Conservation (phyloP, 2,888 invertebrate species). For the Achlya flavicornis region DNA sequence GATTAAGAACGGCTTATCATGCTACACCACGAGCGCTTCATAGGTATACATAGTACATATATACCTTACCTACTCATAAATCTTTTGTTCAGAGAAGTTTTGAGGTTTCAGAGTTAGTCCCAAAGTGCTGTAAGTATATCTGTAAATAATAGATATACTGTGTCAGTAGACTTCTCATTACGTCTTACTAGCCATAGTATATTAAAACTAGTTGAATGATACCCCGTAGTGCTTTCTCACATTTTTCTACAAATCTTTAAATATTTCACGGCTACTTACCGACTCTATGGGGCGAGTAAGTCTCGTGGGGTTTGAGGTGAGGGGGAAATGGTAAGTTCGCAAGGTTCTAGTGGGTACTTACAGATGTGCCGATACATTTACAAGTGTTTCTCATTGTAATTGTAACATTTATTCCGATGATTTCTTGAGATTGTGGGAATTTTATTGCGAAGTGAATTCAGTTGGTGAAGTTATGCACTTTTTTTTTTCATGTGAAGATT, state of each 20-base stretch:
- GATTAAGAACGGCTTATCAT: too few relatives aligned
- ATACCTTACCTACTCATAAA: too few relatives aligned
- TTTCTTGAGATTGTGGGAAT: constrained; percentile 5
- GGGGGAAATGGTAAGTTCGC: neutral
- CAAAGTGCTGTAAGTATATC: too few relatives aligned
- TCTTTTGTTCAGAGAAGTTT: too few relatives aligned
- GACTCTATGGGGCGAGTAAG: neutral
- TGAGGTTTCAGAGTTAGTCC: too few relatives aligned
- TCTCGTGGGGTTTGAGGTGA: neutral
- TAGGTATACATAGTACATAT: too few relatives aligned
- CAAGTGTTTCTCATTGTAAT: neutral
- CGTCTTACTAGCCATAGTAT: neutral
- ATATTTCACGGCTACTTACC: constrained; percentile 5
- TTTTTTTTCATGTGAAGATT: too few relatives aligned
- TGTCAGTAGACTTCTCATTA: too few relatives aligned
- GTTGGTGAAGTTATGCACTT: neutral
- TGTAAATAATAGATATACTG: too few relatives aligned
- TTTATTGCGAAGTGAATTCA: neutral
- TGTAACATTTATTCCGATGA: neutral
- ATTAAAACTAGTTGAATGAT: neutral
- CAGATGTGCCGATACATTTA: neutral
- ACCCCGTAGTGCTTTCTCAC: neutral
- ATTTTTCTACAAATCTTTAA: neutral
- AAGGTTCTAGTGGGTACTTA: constrained; percentile 9
- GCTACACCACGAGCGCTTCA: too few relatives aligned